Base-by-base conservation (phyloP, 2,797 vertebrate species). In the Tragopan temminckii region DNA sequence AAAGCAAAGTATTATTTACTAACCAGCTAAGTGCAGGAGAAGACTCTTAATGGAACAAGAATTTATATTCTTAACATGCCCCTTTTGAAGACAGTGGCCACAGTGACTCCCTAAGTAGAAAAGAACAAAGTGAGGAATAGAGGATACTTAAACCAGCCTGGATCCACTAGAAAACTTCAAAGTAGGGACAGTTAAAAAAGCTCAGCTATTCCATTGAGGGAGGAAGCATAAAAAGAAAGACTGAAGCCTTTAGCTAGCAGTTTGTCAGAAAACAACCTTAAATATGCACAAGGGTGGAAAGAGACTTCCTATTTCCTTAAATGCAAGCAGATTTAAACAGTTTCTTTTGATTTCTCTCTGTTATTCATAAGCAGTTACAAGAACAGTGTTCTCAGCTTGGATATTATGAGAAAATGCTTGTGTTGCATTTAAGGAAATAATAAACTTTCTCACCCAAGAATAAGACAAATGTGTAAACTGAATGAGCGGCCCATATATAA, bases 1-100 rank as follows among this genome's bases (percentile, higher is more conserved):
- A 88, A 94, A 84, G 58, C 12, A 59, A 8, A 81, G 77, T 27
- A 8, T 52, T 94, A 86, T 86, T 89, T 75, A 52, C 61, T 84
- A 89, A 86, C 58, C 27, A 81, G 17, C 40, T 48, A 84, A 84
- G 67, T 15, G 31, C 36, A 61, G 36, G 10, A 74, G n/a, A 77
- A 55, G 15, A 48, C 36, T 88, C 42, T 38, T 74, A 61, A 71
- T 0, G 0, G 48, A 86, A 78, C 17, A 48, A 64, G 55, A 58
- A 84, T 31, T 46, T 71, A 68, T 46, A 7, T 19, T 57, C 23
- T 50, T 78, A 55, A 71, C 5, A 5, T 29, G 31, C 25, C 27
- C 53, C 19, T 74, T 88, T 84, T 40, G 68, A 19, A 58, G 75
- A 75, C 70, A 62, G 75, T 21, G 24, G 40, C n/a, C 36, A 46